Conservation (phyloP, 2,888 invertebrate genomes). For the Tolmerus cingulatus region DNA sequence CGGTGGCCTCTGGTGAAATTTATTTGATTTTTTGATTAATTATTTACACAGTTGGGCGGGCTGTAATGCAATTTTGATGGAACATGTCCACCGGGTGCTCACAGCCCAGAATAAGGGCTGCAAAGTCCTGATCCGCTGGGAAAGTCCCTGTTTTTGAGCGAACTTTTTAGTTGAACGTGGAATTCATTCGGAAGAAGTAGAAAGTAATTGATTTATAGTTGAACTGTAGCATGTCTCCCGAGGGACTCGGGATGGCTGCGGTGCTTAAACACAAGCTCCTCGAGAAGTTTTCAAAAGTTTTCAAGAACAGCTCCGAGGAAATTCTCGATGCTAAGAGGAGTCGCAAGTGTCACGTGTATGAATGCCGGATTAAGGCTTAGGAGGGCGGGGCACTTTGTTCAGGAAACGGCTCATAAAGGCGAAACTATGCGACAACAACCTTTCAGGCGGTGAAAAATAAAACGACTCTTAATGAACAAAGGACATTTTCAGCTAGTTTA, state of each 20-base stretch:
- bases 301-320: background rate
- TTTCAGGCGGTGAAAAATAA: background rate
- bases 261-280: background rate
- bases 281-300: background rate
- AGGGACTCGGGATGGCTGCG: background rate
- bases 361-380: background rate
- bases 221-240: background rate
- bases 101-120: background rate
- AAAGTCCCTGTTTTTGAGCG: background rate
- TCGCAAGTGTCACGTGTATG: background rate
- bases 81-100: background rate
- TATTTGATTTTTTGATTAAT: background rate
- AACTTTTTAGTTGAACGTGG: background rate
- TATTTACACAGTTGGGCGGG: background rate
- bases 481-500: background rate
- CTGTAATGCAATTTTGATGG: background rate
- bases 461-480: background rate
- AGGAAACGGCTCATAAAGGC: background rate
- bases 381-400: background rate
- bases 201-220: conserved; percentile 20
- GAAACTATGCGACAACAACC: background rate
- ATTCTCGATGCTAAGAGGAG: background rate
- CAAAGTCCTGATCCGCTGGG: background rate
- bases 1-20: background rate
- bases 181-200: background rate